Percentiles rank a stretch among this genome's conserved stretches.
Evolutionary conservation across 2,888 invertebrate species (phyloP).

Genomic region (Megalurothrips usitatus): DNA sequence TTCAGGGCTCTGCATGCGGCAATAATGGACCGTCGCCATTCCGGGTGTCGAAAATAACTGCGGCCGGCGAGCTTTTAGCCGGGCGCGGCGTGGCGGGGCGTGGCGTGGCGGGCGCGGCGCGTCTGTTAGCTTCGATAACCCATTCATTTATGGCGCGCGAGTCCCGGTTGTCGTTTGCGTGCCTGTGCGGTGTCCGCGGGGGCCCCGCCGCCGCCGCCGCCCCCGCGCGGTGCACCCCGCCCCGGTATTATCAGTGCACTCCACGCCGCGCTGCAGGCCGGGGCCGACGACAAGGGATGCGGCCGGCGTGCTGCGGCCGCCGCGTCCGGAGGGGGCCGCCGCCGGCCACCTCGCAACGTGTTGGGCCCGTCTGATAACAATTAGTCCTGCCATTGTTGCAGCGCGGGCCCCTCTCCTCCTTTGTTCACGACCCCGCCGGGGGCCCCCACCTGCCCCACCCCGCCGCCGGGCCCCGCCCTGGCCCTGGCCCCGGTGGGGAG

Average conservation of each 20-base stretch:
- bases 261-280: no score
- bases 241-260: no score
- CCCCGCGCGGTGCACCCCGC: no score
- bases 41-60: conserved; percentile 6
- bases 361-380: conserved; percentile 11
- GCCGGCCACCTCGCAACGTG: neutral
- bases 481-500: no score
- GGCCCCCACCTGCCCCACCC: neutral
- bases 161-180: no score
- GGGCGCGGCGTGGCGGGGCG: neutral
- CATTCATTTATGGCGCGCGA: neutral
- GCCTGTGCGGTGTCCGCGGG: no score
- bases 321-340: no score
- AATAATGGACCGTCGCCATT: no score
- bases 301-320: no score
- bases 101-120: neutral
- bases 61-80: neutral
- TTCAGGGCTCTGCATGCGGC: neutral
- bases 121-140: conserved; percentile 11
- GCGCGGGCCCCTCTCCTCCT: neutral
- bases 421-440: no score
- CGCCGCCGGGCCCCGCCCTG: neutral
- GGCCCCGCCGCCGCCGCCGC: no score
- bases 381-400: neutral
- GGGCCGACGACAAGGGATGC: no score